Conservation (phyloP, 2,888 invertebrate species). For the Andricus curvator region DNA sequence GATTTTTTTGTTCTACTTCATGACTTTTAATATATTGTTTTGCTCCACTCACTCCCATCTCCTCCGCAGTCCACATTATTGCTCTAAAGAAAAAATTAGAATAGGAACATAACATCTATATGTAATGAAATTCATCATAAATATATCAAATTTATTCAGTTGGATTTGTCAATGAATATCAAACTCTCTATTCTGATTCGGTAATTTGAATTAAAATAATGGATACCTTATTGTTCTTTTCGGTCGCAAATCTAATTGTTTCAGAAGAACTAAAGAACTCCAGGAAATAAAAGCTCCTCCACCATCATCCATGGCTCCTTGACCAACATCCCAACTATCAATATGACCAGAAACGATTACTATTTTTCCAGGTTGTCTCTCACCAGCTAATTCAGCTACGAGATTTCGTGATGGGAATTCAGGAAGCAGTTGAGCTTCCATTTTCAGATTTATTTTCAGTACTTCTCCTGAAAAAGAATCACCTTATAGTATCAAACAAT, state of each 20-base stretch:
- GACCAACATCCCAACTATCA: constrained; percentile 93
- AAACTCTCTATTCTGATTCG: too few relatives aligned
- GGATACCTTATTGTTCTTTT: constrained; percentile 84
- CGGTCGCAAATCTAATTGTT: constrained; percentile 83
- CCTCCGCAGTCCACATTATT: constrained; percentile 91
- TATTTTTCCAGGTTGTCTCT: constrained; percentile 78
- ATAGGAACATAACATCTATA: neutral
- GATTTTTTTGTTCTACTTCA: constrained; percentile 80
- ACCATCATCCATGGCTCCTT: constrained; percentile 93
- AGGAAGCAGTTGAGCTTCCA: constrained; percentile 82
- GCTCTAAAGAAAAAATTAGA: constrained; percentile 76
- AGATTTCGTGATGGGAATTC: constrained; percentile 85
- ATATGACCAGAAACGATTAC: constrained; percentile 91
- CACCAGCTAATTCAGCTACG: constrained; percentile 85
- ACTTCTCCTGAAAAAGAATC: constrained; percentile 73
- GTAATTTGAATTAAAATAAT: too few relatives aligned
- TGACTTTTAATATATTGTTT: constrained; percentile 83
- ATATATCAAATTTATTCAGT: too few relatives aligned
- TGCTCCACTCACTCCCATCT: constrained; percentile 86
- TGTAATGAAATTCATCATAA: neutral
- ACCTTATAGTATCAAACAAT: neutral
- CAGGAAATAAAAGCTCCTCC: constrained; percentile 90
- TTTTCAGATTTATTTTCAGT: constrained; percentile 82
- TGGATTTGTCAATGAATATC: too few relatives aligned
- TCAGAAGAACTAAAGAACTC: constrained; percentile 85